Evolutionary conservation across 2,797 vertebrate genomes (phyloP).

Genomic region (Dromococcyx pavoninus): DNA sequence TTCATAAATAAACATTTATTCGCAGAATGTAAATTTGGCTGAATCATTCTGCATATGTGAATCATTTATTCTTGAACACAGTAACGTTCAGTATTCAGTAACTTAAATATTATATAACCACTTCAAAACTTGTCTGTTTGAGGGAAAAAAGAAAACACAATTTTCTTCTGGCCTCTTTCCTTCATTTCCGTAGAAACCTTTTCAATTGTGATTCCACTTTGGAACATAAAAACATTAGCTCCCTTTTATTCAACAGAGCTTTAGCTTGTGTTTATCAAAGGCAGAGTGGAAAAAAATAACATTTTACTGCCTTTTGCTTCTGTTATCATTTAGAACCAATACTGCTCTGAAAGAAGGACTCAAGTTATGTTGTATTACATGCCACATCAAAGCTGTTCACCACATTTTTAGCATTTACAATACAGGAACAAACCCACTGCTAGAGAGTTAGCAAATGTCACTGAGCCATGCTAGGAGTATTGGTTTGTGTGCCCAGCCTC

Average conservation of each 20-base stretch:
- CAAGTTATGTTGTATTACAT: background rate
- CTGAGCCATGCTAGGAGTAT: background rate
- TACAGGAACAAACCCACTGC: background rate
- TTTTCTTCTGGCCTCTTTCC: conserved; percentile 46
- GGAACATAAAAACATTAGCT: conserved; percentile 50
- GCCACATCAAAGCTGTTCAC: background rate
- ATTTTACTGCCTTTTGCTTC: conserved; percentile 2
- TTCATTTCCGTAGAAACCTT: conserved; percentile 59
- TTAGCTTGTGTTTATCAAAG: conserved; percentile 38
- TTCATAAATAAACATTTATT: conserved; percentile 68
- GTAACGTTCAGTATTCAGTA: conserved; percentile 3
- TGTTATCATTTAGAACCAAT: background rate
- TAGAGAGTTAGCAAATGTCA: background rate
- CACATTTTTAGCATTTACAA: background rate
- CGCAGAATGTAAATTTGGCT: conserved; percentile 63
- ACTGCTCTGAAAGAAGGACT: background rate
- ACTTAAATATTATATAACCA: conserved; percentile 67
- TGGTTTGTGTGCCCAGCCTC: background rate
- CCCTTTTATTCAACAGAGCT: conserved; percentile 45
- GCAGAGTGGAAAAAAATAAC: background rate
- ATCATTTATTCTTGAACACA: conserved; percentile 64
- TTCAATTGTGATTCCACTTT: conserved; percentile 46
- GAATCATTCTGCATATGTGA: conserved; percentile 63
- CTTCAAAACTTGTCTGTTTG: conserved; percentile 55
- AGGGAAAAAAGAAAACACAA: conserved; percentile 57